Evolutionary conservation across 2,113 vertebrate species (phyloP).

Genomic region (Pardalotus punctatus): DNA sequence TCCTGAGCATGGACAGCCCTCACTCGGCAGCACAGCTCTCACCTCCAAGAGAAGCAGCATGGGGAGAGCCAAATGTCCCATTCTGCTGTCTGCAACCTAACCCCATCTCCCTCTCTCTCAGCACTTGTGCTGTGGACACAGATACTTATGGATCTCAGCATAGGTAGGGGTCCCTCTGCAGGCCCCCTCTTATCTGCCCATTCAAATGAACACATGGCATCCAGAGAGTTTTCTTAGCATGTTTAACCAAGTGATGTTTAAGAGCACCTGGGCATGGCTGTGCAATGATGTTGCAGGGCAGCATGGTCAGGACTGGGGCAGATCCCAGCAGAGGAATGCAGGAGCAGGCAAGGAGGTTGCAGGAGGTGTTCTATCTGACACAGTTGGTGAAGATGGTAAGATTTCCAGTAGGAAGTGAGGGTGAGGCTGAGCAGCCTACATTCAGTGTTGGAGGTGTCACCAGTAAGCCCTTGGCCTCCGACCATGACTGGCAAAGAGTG

Average conservation of each 20-base stretch:
- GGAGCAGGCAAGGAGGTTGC: background rate
- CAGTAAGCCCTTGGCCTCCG: background rate
- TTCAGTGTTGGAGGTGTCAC: background rate
- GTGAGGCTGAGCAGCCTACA: background rate
- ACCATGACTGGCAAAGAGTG: background rate
- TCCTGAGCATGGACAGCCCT: background rate
- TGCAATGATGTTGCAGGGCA: accelerated
- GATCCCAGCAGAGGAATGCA: background rate
- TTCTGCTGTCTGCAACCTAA: background rate
- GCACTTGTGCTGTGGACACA: accelerated
- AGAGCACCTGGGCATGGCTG: background rate
- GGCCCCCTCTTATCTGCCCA: background rate
- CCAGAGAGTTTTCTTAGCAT: background rate
- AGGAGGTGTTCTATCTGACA: background rate
- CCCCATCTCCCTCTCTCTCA: background rate
- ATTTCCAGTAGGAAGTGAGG: background rate
- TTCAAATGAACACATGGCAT: accelerated
- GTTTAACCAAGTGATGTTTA: background rate
- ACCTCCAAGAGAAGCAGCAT: background rate
- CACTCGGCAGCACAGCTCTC: accelerated
- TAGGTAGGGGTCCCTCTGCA: background rate
- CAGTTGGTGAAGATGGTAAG: background rate
- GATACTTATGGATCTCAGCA: accelerated
- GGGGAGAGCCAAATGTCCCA: accelerated
- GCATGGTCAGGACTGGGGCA: accelerated